Evolutionary conservation across 1,140 invertebrate species (phyloP).

Genomic region (Achroia grisella): DNA sequence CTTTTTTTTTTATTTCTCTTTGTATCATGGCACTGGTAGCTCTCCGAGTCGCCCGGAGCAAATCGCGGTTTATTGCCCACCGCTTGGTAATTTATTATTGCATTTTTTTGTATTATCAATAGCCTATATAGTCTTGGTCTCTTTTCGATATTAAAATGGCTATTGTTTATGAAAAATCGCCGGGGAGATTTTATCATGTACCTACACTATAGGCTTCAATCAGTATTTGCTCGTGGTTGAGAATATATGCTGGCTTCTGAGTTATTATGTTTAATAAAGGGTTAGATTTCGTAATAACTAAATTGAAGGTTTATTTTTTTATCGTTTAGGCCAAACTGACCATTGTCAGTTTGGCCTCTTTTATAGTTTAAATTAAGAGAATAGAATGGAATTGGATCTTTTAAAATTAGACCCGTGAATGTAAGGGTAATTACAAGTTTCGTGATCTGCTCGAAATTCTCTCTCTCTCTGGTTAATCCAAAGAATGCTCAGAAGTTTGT

Average conservation of each 20-base stretch:
- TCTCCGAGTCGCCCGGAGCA: constrained; percentile 58
- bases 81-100: constrained; percentile 67
- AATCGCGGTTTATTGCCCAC: constrained; percentile 68
- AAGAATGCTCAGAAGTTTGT: no score
- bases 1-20: constrained; percentile 36
- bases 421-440: no score
- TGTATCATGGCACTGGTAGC: constrained; percentile 60
- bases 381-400: no score
- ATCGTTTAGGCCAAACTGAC: not conserved
- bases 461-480: no score
- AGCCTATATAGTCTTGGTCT: constrained; percentile 47
- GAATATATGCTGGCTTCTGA: no score
- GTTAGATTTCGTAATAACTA: no score
- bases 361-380: no score
- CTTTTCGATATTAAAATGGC: constrained; percentile 68
- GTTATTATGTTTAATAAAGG: no score
- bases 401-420: no score
- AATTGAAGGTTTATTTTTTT: not conserved
- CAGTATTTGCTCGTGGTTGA: constrained; percentile 11
- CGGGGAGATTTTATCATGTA: constrained; percentile 47
- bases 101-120: constrained; percentile 72
- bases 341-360: no score
- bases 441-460: no score
- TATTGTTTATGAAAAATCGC: constrained; percentile 71
- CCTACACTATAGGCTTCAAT: constrained; percentile 22